Evolutionary conservation across 2,888 invertebrate genomes (phyloP), one percentile per base, ranked within the genome.

Genomic region (Apantesis nais): DNA sequence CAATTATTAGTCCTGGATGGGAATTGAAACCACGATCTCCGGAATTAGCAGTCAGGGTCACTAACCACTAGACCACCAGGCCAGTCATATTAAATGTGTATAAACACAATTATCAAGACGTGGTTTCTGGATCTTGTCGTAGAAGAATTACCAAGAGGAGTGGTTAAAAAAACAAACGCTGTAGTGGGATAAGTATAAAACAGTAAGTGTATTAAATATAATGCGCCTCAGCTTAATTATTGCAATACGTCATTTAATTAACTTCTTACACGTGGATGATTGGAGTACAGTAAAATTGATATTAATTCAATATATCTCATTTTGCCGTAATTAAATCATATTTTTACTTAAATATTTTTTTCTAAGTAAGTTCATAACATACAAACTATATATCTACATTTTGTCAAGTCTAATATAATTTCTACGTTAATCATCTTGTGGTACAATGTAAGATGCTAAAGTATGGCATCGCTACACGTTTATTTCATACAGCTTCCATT

Each of bases 401-500:
- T 34, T 34, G 34, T 16, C 16, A 29, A 7, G 16, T 29, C 14
- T 16, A 16, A 29, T 29, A 16, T 58, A 16, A 14, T 60, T 25
- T 0, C 25, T 34, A 19, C n/a, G 25, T 8, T 66, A 41, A 52
- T 52, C 9, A 16, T 25, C 34, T 25, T 34, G 25, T 37, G 25
- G 31, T 14, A 58, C 16, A 25, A 48, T 37, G 9, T 79, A 79
- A 82, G 82, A 81, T 79, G 79, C 76, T 71, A 77, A 76, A 78
- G 78, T 73, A 74, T 66, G 74, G 77, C 74, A 78, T 79, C 68
- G 73, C 71, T 76, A 76, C 74, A 76, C 77, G 78, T 83, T 81
- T 81, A 78, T 78, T 74, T 74, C 73, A 75, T 78, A 74, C 66
- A 58, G 70, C 71, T 78, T 72, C 81, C 75, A 79, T 84, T 83